Evolutionary conservation across 37 sponge, comb jelly and placozoan genomes (phyloP).

Genomic region (Lycopodina hypogea): DNA sequence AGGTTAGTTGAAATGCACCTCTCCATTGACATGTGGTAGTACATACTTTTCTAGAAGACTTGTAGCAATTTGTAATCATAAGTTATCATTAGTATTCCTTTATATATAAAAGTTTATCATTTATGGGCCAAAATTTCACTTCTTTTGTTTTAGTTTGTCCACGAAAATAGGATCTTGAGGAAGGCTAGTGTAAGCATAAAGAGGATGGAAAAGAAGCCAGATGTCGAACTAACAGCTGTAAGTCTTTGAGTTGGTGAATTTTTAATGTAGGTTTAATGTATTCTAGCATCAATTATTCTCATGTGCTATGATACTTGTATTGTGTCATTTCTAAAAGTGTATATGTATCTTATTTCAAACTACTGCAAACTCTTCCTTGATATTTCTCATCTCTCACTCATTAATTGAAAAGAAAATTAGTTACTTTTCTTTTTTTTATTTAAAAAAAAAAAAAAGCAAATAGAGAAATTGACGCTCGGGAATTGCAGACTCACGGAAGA

Average conservation of each 20-base stretch:
- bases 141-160: conserved; percentile 24
- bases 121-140: too few relatives aligned
- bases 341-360: too few relatives aligned
- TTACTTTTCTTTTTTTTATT: neutral
- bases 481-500: conserved; percentile 50
- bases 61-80: too few relatives aligned
- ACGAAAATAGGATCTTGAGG: conserved; percentile 57
- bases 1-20: conserved; percentile 33
- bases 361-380: too few relatives aligned
- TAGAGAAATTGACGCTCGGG: conserved; percentile 55
- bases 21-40: neutral
- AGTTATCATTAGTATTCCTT: too few relatives aligned
- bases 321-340: too few relatives aligned
- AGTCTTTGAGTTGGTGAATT: conserved; percentile 9
- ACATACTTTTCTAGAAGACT: neutral
- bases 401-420: too few relatives aligned
- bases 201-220: conserved; percentile 4
- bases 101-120: too few relatives aligned
- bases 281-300: too few relatives aligned
- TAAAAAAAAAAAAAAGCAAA: conserved; percentile 16
- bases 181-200: conserved; percentile 37
- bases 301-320: too few relatives aligned
- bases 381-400: neutral
- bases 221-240: conserved; percentile 11
- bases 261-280: neutral